Percentiles rank a stretch among this genome's conserved stretches.
Evolutionary conservation across 2,797 vertebrate genomes (phyloP).

Genomic region (Sebastiscus tertius): DNA sequence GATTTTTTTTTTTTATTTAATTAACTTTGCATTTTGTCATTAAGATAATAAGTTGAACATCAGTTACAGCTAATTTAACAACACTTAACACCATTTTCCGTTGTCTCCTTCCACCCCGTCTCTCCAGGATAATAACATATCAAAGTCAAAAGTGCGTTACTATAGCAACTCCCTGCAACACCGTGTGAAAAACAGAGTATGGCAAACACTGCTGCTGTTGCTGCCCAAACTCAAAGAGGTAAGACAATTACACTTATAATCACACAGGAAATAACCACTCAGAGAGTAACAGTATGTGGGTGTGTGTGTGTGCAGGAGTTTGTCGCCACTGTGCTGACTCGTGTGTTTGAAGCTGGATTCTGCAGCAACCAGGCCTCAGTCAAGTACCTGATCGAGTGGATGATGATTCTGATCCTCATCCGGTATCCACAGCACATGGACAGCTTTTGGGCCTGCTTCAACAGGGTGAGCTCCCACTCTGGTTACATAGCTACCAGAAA

Average conservation of each 20-base stretch:
- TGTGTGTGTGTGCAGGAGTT: slow-evolving; percentile 81
- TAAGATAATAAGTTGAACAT: neutral
- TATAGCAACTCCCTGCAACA: slow-evolving; percentile 95
- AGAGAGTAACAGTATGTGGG: neutral
- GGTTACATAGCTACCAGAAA: neutral
- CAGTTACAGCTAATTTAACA: neutral
- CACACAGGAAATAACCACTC: slow-evolving; percentile 4
- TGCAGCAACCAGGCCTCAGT: slow-evolving; percentile 93
- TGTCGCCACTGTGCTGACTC: slow-evolving; percentile 80
- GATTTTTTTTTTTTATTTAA: neutral
- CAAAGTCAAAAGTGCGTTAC: slow-evolving; percentile 88
- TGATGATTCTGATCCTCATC: slow-evolving; percentile 88
- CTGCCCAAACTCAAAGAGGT: slow-evolving; percentile 91
- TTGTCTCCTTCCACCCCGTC: neutral
- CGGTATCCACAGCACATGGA: slow-evolving; percentile 86
- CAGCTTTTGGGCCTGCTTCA: slow-evolving; percentile 91
- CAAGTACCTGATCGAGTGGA: slow-evolving; percentile 95
- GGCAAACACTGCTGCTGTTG: slow-evolving; percentile 92
- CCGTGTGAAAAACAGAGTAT: slow-evolving; percentile 91
- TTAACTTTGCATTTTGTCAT: neutral
- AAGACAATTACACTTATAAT: slow-evolving; percentile 12
- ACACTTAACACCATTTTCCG: neutral
- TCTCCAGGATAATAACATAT: slow-evolving; percentile 86
- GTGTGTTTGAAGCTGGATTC: slow-evolving; percentile 89
- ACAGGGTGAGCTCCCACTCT: slow-evolving; percentile 66